Evolutionary conservation across 1,140 invertebrate genomes (phyloP), one percentile per base, ranked within the genome.

Genomic region (Venustaconcha ellipsiformis): DNA sequence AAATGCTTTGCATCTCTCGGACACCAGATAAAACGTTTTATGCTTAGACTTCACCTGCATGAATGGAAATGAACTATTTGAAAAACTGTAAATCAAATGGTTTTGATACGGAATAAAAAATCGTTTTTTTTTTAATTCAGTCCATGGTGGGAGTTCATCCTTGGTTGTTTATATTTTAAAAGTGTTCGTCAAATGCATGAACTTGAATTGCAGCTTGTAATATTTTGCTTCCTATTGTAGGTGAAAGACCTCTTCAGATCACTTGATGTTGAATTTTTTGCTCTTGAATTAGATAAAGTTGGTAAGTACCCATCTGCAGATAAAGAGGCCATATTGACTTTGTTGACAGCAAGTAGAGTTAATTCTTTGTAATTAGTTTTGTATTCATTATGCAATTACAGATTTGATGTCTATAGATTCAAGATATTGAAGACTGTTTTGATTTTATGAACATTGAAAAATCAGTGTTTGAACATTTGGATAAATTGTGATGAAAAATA

Each of bases 181-280:
- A 5, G 8, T 18, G 48, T 37, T 48, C 20, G 57, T 55, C 57
- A 23, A 67, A 67, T 67, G 57, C 14, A n/a, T n/a, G 12, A 37
- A 66, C 48, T 37, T 67, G 23, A 15, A n/a, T 14, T 60, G 59
- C 20, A 57, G 63, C 62, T 0, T 68, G 30, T 37, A 37, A 60
- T 37, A 79, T 65, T n/a, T 57, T 72, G 63, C 64, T 59, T 67
- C 57, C 68, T 78, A 23, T 82, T 83, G 37, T 74, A 91, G 90
- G 88, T 91, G 18, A 92, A 92, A 80, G 84, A 87, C 11, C 79
- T 92, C 12, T 90, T 92, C 72, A 84, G 88, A n/a, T 82, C 81
- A 1, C 70, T 91, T 48, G 84, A 86, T 67, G 83, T 90, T 14
- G 71, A 87, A 14, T 91, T 78, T 79, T 68, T 76, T 64, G 83